Conservation (phyloP, 2,797 vertebrate genomes). For the Sus cebifrons region DNA sequence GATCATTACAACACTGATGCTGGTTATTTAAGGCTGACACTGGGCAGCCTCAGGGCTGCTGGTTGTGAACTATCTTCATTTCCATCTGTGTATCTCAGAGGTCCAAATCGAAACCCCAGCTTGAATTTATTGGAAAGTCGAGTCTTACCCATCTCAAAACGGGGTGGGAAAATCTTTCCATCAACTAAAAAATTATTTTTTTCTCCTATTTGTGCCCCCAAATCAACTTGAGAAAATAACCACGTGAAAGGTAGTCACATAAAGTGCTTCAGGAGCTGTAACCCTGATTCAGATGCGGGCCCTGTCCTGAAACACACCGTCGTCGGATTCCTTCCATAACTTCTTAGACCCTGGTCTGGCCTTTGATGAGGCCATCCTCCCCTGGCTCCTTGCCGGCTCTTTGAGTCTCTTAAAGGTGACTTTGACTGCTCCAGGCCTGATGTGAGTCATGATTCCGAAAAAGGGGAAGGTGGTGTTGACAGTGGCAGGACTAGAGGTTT, state of each 20-base stretch:
- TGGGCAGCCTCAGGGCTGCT: not conserved
- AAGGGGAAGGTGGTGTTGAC: not conserved
- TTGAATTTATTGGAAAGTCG: constrained; percentile 34
- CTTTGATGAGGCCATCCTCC: not conserved
- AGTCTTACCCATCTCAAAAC: not conserved
- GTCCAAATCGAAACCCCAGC: not conserved
- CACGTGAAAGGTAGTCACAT: not conserved
- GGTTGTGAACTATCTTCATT: not conserved
- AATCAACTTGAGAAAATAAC: not conserved
- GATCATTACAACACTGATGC: not conserved
- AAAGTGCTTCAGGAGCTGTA: not conserved
- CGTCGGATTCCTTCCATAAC: constrained; percentile 42
- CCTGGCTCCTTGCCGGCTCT: not conserved
- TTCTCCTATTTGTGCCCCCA: not conserved
- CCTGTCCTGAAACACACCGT: not conserved
- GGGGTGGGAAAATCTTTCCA: constrained; percentile 36
- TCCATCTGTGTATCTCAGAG: not conserved
- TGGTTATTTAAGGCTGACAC: not conserved
- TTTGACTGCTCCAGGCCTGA: constrained; percentile 18
- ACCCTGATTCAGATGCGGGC: not conserved
- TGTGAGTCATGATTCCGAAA: constrained; percentile 48
- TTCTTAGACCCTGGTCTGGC: not conserved
- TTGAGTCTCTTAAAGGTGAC: not conserved
- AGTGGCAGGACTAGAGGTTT: not conserved
- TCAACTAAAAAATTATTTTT: not conserved